Conservation (phyloP, 1,140 invertebrate genomes). For the Hestina assimilis region DNA sequence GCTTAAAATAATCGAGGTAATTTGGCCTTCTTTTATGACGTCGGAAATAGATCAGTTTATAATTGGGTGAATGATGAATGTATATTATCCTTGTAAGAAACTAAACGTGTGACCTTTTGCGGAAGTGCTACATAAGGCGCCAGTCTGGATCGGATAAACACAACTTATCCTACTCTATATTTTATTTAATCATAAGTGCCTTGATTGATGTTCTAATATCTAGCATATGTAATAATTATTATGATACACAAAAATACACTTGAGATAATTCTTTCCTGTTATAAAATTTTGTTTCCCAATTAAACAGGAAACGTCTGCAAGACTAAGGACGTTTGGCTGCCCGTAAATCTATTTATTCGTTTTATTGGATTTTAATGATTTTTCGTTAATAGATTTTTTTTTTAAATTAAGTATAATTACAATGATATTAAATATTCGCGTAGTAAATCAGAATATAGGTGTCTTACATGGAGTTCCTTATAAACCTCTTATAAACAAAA, state of each 20-base stretch:
- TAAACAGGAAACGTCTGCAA: no score
- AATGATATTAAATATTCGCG: no score
- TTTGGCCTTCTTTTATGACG: constrained; percentile 40
- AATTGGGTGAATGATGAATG: constrained; percentile 35
- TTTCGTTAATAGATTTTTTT: no score
- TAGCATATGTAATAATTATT: not conserved
- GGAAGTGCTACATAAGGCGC: constrained; percentile 9
- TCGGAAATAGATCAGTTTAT: constrained; percentile 39
- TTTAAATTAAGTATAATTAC: no score
- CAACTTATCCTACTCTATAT: not conserved
- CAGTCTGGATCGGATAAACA: constrained; percentile 9
- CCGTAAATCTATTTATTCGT: no score
- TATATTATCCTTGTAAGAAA: constrained; percentile 28
- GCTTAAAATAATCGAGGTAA: constrained; percentile 55
- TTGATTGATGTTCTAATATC: not conserved
- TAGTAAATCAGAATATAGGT: no score
- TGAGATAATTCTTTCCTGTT: not conserved
- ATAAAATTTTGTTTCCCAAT: no score
- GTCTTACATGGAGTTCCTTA: no score
- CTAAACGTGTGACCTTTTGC: constrained; percentile 18
- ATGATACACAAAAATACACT: not conserved
- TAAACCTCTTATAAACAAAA: no score
- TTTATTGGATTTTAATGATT: no score
- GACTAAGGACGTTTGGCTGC: no score
- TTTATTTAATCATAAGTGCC: not conserved